A percentile compares a stretch with the other conserved stretches of the same genome.
phyloP scores from a whole-genome alignment of 2,888 invertebrate genomes.

The Myopa testacea region DNA sequence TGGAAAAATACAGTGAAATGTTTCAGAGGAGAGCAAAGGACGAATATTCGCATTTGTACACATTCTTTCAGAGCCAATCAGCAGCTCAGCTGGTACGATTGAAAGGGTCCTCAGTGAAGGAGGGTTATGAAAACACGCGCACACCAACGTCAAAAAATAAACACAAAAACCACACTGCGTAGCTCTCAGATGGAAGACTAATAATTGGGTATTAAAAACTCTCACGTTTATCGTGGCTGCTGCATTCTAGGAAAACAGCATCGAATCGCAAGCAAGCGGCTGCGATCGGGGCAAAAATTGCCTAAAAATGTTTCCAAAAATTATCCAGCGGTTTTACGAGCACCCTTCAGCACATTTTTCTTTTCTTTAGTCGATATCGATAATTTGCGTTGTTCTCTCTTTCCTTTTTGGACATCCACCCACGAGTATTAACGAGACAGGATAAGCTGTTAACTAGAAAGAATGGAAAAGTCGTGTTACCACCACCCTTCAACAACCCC shows the following conservation, averaged over 20 bases:
- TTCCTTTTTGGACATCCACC: constrained; percentile 17
- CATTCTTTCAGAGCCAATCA: constrained; percentile 17
- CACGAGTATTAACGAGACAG: constrained; percentile 13
- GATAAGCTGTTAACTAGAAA: not conserved
- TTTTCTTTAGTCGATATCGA: not conserved
- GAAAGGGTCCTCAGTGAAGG: constrained; percentile 24
- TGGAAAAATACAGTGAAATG: constrained; percentile 46
- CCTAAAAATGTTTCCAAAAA: constrained; percentile 31
- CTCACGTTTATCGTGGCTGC: constrained; percentile 6
- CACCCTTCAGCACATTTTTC: constrained; percentile 23
- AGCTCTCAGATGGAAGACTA: not conserved
- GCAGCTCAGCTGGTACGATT: constrained; percentile 18
- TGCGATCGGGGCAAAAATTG: constrained; percentile 35
- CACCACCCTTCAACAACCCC: constrained; percentile 41
- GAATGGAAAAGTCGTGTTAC: constrained; percentile 48
- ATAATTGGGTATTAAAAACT: constrained; percentile 29
- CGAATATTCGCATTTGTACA: too few relatives aligned
- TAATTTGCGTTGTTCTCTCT: constrained; percentile 5
- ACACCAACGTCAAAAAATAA: constrained; percentile 27
- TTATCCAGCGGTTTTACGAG: constrained; percentile 36
- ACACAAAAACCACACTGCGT: constrained; percentile 19
- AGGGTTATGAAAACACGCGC: constrained; percentile 39
- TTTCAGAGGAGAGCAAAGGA: not conserved
- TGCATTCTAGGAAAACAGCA: constrained; percentile 25
- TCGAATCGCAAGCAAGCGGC: constrained; percentile 28